Evolutionary conservation across 2,113 vertebrate genomes (phyloP).

Genomic region (Lycaon pictus): DNA sequence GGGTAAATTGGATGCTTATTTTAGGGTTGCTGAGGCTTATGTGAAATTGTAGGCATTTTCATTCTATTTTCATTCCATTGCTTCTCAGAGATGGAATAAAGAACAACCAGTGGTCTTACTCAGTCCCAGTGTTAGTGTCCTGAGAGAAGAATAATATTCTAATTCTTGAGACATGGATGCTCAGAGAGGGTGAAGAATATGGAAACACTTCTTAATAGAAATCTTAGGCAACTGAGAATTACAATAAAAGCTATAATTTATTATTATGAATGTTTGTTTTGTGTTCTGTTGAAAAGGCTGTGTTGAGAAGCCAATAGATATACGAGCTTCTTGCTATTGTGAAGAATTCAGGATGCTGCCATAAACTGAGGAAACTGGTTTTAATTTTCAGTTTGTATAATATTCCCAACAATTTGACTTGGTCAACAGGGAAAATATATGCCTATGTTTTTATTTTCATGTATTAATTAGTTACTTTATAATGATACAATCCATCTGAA

Average conservation of each 20-base stretch:
- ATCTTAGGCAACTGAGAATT: background rate
- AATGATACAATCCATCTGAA: background rate
- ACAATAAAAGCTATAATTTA: slow-evolving; percentile 7
- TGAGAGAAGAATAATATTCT: background rate
- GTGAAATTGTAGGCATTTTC: background rate
- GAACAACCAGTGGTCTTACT: background rate
- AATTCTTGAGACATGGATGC: background rate
- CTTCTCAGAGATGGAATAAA: background rate
- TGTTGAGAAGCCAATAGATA: slow-evolving; percentile 18
- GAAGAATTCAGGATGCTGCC: background rate
- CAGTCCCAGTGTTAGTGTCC: background rate
- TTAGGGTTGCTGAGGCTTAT: background rate
- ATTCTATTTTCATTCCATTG: background rate
- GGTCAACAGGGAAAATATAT: background rate
- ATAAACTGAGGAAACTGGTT: background rate
- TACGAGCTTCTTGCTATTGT: background rate
- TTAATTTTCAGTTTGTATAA: slow-evolving; percentile 12
- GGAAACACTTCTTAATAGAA: background rate
- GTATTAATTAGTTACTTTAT: background rate
- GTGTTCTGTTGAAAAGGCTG: background rate
- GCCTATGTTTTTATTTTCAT: background rate
- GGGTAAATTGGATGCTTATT: background rate
- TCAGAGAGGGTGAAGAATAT: background rate
- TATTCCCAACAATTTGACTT: background rate
- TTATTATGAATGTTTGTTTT: slow-evolving; percentile 41